Conservation (phyloP, 2,888 invertebrate species). For the Odontothrips loti region DNA sequence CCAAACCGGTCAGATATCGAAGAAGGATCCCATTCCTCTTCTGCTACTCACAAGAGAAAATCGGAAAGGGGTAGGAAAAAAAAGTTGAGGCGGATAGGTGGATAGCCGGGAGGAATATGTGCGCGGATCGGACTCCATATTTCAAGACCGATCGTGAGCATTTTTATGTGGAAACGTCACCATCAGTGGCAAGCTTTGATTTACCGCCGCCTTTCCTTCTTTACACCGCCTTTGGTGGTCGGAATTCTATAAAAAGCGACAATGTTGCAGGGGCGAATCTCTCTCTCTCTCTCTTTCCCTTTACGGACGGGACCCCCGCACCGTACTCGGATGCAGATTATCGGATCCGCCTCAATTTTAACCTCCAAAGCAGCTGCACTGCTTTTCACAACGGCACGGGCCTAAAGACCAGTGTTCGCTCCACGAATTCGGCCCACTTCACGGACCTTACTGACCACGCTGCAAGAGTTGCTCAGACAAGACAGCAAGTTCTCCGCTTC, state of each 20-base stretch:
- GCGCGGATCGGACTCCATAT: not conserved
- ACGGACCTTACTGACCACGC: too few species aligned
- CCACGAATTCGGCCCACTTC: too few species aligned
- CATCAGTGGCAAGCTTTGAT: slow-evolving; percentile 4
- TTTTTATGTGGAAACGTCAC: slow-evolving; percentile 19
- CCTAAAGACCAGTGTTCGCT: not conserved
- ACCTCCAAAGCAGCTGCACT: not conserved
- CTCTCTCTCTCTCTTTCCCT: not conserved
- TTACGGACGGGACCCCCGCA: not conserved
- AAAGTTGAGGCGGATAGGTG: too few species aligned
- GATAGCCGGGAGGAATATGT: not conserved
- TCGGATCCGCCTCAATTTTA: too few species aligned
- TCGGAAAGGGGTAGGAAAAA: too few species aligned
- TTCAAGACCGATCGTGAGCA: slow-evolving; percentile 4
- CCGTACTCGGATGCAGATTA: too few species aligned
- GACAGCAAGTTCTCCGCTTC: too few species aligned
- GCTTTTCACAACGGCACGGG: not conserved
- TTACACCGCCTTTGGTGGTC: not conserved
- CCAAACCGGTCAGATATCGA: too few species aligned
- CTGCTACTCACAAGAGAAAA: too few species aligned
- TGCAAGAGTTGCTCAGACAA: too few species aligned
- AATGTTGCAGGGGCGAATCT: not conserved
- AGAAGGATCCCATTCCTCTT: too few species aligned
- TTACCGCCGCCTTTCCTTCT: slow-evolving; percentile 9
- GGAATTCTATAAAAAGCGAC: slow-evolving; percentile 3